phyloP scores from a whole-genome alignment of 2,797 vertebrate species.

The Myripristis murdjan region DNA sequence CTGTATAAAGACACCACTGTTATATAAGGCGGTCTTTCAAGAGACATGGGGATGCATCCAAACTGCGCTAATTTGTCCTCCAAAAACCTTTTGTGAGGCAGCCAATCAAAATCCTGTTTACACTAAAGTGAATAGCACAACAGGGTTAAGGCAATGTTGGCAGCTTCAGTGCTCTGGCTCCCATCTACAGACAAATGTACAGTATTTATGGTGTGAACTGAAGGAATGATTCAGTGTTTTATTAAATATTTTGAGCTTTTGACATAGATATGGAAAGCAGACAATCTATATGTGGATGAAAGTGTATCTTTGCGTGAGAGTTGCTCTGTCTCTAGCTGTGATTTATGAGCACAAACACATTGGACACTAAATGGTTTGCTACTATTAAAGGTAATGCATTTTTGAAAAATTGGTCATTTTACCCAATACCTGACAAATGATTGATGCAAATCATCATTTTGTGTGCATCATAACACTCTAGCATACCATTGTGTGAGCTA shows the following conservation, averaged over 20 bases:
- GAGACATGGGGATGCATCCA: conserved; percentile 14
- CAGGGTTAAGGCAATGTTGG: neutral
- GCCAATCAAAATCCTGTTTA: neutral
- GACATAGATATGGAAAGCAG: conserved; percentile 18
- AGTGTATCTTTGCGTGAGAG: too few relatives aligned
- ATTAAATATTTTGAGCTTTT: conserved; percentile 10
- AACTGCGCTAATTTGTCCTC: neutral
- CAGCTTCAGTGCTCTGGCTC: neutral
- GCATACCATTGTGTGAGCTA: too few relatives aligned
- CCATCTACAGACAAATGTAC: conserved; percentile 3
- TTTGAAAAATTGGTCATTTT: too few relatives aligned
- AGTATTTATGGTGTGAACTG: neutral
- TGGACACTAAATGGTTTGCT: too few relatives aligned
- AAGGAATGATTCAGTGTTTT: conserved; percentile 22
- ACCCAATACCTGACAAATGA: too few relatives aligned
- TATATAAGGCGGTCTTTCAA: conserved; percentile 14
- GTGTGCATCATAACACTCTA: too few relatives aligned
- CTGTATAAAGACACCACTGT: conserved; percentile 11
- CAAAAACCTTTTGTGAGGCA: neutral
- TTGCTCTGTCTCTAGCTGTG: too few relatives aligned
- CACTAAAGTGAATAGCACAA: neutral
- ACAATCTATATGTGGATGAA: too few relatives aligned
- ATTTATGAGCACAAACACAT: too few relatives aligned
- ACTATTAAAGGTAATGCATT: too few relatives aligned
- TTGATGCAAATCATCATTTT: too few relatives aligned